Evolutionary conservation across 2,797 vertebrate genomes (phyloP), one percentile per base, ranked within the genome.

Genomic region (Octomys mimax): DNA sequence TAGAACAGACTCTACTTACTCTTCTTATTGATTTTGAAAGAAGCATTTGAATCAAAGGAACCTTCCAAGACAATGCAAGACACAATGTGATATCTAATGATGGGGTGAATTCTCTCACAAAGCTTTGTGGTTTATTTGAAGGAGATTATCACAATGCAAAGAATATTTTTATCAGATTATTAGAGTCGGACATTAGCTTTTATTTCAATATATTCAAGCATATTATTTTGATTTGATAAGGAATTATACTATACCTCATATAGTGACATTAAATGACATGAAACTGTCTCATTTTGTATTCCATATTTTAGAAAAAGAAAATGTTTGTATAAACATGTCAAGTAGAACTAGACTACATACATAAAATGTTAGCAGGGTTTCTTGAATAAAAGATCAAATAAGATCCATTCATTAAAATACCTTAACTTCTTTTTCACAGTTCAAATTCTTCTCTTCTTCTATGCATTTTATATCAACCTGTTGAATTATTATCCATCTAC

Each of bases 241-340:
- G 24, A 2, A 10, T 93, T 52, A 0, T 1, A 5, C 49, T 62
- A 0, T 79, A 62, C 18, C 36, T 92, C 70, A 80, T 28, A 83
- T 83, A 54, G 12, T 79, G 54, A 49, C 33, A n/a, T 31, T 59
- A 62, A 33, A 31, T 59, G 26, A 87, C 36, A 52, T 4, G 18
- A 49, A 75, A 75, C 83, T 89, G 9, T 91, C 16, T 85, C 49
- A 46, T n/a, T 31, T 95, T 89, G 59, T 0, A 28, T 5, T 12
- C 8, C 22, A 0, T 66, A 70, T 77, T 95, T 96, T 61, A 57
- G 88, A 33, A 89, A 93, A 68, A 81, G 24, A 49, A 61, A 39
- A 80, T 18, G 6, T 94, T 70, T 64, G 24, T 39, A 54, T 66
- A 86, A 78, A n/a, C 19, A 36, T 10, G 46, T 39, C 42, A 57